phyloP scores from a whole-genome alignment of 2,113 vertebrate species.

The Syngnathus floridae region DNA sequence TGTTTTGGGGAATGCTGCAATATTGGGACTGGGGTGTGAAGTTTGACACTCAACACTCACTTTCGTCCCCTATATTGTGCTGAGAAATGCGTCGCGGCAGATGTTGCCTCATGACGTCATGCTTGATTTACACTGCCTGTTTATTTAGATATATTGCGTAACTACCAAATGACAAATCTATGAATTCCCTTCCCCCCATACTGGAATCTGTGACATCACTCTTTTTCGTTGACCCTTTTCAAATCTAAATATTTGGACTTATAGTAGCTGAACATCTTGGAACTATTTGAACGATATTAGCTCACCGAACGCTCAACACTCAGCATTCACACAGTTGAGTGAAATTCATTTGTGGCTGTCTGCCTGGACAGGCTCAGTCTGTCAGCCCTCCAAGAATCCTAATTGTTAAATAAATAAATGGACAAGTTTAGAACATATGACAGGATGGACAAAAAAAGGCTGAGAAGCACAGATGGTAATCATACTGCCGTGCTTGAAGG shows the following conservation, averaged over 20 bases:
- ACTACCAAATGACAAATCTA: no score
- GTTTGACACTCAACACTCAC: slow-evolving; percentile 5
- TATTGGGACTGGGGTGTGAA: neutral
- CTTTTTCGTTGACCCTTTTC: neutral
- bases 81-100: neutral
- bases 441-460: neutral
- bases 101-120: neutral
- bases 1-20: slow-evolving; percentile 2
- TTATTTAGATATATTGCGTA: neutral
- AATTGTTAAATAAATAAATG: slow-evolving; percentile 11
- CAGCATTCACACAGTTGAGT: neutral
- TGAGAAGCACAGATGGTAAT: slow-evolving; percentile 6
- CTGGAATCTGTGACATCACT: neutral
- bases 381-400: slow-evolving; percentile 9
- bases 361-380: slow-evolving; percentile 3
- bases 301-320: neutral
- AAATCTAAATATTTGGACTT: slow-evolving; percentile 3
- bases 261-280: neutral
- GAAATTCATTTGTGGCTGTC: slow-evolving; percentile 1
- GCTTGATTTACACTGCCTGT: neutral
- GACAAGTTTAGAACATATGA: slow-evolving; percentile 7
- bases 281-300: neutral
- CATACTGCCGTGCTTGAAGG: slow-evolving; percentile 2
- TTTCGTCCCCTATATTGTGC: neutral
- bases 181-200: neutral